Evolutionary conservation across 2,797 vertebrate species (phyloP).

Genomic region (Moxostoma hubbsi): DNA sequence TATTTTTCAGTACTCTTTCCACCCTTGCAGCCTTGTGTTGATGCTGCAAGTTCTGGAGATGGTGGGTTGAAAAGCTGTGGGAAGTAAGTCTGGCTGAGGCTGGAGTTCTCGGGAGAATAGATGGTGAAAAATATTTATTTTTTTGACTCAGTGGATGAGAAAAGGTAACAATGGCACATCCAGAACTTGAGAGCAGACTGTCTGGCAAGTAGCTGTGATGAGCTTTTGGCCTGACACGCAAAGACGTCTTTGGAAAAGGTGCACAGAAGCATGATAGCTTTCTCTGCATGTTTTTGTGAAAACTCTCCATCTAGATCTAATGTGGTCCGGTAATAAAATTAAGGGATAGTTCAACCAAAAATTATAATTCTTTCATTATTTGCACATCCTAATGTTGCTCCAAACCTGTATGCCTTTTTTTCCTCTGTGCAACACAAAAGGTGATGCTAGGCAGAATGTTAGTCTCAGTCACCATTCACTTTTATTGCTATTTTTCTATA

Average conservation of each 20-base stretch:
- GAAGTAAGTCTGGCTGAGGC: constrained; percentile 14
- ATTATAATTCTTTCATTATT: too few relatives aligned
- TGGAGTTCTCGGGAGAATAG: constrained; percentile 17
- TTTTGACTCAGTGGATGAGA: constrained; percentile 30
- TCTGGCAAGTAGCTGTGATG: constrained; percentile 23
- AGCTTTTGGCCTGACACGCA: constrained; percentile 4
- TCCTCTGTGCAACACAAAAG: too few relatives aligned
- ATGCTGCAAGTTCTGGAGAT: constrained; percentile 9
- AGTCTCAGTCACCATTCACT: too few relatives aligned
- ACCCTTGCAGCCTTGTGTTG: not conserved
- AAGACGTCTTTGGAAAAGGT: constrained; percentile 34
- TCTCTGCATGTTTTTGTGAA: not conserved
- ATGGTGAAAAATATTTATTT: constrained; percentile 7
- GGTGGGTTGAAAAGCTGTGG: not conserved
- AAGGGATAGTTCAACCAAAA: too few relatives aligned
- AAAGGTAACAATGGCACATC: constrained; percentile 29
- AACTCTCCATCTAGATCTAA: constrained; percentile 1
- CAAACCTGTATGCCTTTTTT: too few relatives aligned
- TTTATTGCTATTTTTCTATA: too few relatives aligned
- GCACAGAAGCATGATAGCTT: constrained; percentile 33
- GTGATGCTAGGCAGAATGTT: too few relatives aligned
- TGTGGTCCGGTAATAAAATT: too few relatives aligned
- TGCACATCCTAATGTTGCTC: too few relatives aligned
- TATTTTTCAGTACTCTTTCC: too few relatives aligned
- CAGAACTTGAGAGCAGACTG: constrained; percentile 21